Conservation (phyloP, 1,140 invertebrate species). For the Glomeris maerens region DNA sequence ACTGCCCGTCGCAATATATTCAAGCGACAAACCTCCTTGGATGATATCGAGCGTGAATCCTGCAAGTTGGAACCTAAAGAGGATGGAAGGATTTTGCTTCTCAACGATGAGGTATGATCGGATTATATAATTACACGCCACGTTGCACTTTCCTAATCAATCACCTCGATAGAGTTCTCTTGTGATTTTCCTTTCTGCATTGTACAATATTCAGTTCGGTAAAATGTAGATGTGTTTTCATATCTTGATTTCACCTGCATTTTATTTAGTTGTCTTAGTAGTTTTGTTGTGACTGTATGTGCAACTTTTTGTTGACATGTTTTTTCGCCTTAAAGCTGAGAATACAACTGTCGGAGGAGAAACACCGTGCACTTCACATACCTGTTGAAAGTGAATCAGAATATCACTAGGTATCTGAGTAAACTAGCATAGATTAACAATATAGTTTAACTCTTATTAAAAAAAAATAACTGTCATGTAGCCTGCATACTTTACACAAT, state of each 20-base stretch:
- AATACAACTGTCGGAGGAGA: not conserved
- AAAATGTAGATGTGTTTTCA: not conserved
- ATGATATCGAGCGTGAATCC: constrained; percentile 57
- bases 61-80: constrained; percentile 57
- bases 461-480: too few species aligned
- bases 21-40: constrained; percentile 24
- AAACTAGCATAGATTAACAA: too few species aligned
- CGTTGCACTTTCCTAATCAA: not conserved
- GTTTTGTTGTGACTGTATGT: not conserved
- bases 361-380: too few species aligned
- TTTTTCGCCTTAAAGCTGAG: not conserved
- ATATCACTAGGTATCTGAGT: too few species aligned
- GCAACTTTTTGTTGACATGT: not conserved
- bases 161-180: not conserved
- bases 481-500: too few species aligned
- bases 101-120: constrained; percentile 45
- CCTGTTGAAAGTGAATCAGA: too few species aligned
- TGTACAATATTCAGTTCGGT: not conserved
- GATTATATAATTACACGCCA: not conserved
- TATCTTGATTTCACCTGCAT: constrained; percentile 4
- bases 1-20: constrained; percentile 18
- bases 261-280: constrained; percentile 6
- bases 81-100: constrained; percentile 57
- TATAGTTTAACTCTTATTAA: too few species aligned
- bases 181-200: not conserved